Base-by-base conservation (phyloP, 1,140 invertebrate genomes). In the Pogonomyrmex barbatus region DNA sequence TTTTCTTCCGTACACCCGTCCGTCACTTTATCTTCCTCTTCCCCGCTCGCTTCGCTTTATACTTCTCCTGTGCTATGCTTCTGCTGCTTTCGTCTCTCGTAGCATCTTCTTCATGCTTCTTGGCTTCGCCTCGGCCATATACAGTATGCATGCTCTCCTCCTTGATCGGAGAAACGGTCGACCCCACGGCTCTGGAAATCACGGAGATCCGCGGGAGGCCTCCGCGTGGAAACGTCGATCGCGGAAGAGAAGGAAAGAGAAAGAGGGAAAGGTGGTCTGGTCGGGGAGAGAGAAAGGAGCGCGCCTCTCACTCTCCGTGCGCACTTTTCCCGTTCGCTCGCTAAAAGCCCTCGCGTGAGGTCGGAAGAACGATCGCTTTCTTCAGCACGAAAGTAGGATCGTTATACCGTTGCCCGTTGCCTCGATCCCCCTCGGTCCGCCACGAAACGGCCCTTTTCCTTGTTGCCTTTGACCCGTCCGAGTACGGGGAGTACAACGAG, bases 341-440 rank as follows among this genome's bases (percentile, higher is more conserved):
- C 17, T 60, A 42, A 73, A 58, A 56, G 65, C 33, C 39, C 52
- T 82, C 79, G 67, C 54, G 67, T 60, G 67, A 60, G 79, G 36
- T 65, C 58, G 73, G 14, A 78, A 33, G 50, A 78, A 78, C 73
- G 82, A 78, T 85, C 73, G 82, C 82, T 85, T 85, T 85, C 82
- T 67, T 85, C 47, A 45, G 73, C 58, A 75, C 42, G 54, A 78
- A 78, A 85, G 73, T 78, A 45, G 79, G 30, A 75, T 83, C 79
- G 79, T 79, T 79, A 24, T 24, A 79, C 47, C 62, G 42, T 12
- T 52, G 58, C 30, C 30, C 60, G 76, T 65, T 47, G n/a, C 30
- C 17, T n/a, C 62, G 39, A 36, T 77, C 58, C 42, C 67, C 24
- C 67, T 17, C 42, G 10, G 39, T 3, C 47, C 3, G 14, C 39